Evolutionary conservation across 64 coral and sea anemone genomes (phyloP).

Genomic region (Anthopleura sola): DNA sequence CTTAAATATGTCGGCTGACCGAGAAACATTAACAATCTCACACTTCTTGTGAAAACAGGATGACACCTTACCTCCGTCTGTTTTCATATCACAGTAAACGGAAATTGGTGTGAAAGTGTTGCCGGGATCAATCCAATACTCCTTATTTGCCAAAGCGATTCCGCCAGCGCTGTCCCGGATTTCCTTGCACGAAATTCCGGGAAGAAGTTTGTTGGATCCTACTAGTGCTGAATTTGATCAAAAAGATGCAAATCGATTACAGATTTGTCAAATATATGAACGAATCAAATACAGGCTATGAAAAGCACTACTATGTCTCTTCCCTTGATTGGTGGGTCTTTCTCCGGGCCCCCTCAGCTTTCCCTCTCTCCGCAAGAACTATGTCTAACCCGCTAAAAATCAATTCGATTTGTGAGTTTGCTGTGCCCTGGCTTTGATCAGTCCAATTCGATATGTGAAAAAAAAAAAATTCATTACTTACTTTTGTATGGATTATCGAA

Average conservation of each 20-base stretch:
- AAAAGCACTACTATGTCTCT: no score
- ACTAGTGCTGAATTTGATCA: conserved; percentile 1
- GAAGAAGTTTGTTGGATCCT: conserved; percentile 11
- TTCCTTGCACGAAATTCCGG: conserved; percentile 55
- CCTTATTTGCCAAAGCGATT: not conserved
- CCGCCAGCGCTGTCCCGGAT: not conserved
- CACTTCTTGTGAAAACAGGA: not conserved
- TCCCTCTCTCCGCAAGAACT: no score
- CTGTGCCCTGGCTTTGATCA: no score
- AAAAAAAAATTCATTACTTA: conserved; percentile 12
- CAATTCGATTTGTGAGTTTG: no score
- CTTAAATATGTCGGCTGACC: no score
- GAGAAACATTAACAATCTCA: no score
- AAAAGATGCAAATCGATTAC: not conserved
- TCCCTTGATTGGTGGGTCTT: no score
- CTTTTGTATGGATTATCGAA: conserved; percentile 57
- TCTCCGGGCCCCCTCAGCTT: no score
- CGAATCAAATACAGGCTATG: no score
- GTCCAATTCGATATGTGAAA: no score
- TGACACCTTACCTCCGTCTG: conserved; percentile 53
- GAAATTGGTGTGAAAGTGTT: conserved; percentile 27
- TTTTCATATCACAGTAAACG: conserved; percentile 77
- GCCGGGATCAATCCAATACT: conserved; percentile 69
- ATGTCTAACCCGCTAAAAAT: no score
- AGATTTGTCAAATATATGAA: not conserved